Percentiles rank a stretch among this genome's conserved stretches.
phyloP scores from a whole-genome alignment of 2,113 vertebrate species.

The Oplegnathus fasciatus region DNA sequence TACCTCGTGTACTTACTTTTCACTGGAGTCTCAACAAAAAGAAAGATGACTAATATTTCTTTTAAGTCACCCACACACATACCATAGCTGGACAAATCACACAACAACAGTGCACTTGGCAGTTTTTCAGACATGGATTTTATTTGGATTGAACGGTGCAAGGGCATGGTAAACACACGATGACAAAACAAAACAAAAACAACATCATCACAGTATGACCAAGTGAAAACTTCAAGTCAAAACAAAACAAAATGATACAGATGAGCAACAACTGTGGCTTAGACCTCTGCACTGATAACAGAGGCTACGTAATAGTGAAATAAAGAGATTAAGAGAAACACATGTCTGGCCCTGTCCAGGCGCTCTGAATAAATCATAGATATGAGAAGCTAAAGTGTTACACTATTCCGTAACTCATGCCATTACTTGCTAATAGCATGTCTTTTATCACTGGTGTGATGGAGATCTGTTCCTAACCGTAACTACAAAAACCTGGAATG shows the following conservation, averaged over 20 bases:
- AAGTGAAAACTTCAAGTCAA: conserved; percentile 37
- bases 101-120: background rate
- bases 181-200: background rate
- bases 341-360: background rate
- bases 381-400: background rate
- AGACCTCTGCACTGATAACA: background rate
- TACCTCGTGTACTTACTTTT: background rate
- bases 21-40: background rate
- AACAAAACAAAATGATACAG: conserved; percentile 49
- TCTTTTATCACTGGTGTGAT: background rate
- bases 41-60: conserved; percentile 5
- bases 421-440: background rate
- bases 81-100: background rate
- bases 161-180: background rate
- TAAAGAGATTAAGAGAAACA: background rate
- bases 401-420: background rate
- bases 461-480: background rate
- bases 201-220: conserved; percentile 11
- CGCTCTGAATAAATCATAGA: background rate
- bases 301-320: conserved; percentile 33
- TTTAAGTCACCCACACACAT: background rate
- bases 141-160: background rate
- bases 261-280: conserved; percentile 39
- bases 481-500: too few species aligned
- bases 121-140: background rate